phyloP scores from a whole-genome alignment of 2,113 vertebrate species.

The Balaenoptera acutorostrata region DNA sequence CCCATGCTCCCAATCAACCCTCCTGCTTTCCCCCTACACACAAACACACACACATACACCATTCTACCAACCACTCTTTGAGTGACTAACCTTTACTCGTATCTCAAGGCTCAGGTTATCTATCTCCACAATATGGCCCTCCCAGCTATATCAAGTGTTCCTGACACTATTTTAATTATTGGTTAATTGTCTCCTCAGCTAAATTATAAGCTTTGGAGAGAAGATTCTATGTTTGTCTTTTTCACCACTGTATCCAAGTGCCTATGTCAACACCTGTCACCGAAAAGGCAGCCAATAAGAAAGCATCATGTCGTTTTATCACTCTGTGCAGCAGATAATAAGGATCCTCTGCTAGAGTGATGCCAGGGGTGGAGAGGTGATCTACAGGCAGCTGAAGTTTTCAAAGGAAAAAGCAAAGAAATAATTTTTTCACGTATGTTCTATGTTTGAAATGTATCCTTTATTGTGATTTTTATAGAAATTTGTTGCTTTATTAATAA shows the following conservation, averaged over 20 bases:
- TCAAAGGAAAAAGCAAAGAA: not conserved
- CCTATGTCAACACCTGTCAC: not conserved
- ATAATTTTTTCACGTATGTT: not conserved
- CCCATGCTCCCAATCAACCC: not conserved
- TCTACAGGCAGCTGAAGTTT: not conserved
- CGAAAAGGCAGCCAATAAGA: not conserved
- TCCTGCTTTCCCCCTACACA: no score
- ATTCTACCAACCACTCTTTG: not conserved
- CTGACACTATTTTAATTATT: not conserved
- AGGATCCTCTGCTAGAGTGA: fast-evolving
- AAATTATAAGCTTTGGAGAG: not conserved
- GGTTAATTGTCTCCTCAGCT: not conserved
- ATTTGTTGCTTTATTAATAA: not conserved
- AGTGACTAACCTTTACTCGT: not conserved
- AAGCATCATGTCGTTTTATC: not conserved
- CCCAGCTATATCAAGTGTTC: not conserved
- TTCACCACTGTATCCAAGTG: fast-evolving
- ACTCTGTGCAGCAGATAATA: no score
- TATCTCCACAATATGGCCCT: not conserved
- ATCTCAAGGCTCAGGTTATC: not conserved
- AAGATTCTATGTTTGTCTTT: not conserved
- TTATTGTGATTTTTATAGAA: not conserved
- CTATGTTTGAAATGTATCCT: not conserved
- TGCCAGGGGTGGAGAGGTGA: not conserved
- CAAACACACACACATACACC: not conserved